A percentile compares a stretch with the other conserved stretches of the same genome.
Conservation (phyloP, 1,140 invertebrate genomes). For the Frieseomelitta varia region DNA sequence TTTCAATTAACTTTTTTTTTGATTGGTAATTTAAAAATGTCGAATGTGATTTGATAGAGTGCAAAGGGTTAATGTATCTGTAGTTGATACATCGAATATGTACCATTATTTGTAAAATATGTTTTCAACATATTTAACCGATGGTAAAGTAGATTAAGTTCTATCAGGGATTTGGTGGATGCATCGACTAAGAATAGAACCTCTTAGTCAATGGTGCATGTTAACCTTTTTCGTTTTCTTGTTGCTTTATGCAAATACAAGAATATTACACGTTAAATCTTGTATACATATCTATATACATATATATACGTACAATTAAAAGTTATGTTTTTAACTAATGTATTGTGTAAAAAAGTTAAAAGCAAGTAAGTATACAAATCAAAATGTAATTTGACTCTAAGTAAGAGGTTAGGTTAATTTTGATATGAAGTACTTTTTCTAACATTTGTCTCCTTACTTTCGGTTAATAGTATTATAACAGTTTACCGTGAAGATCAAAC, state of each 20-base stretch:
- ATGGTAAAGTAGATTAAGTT: neutral
- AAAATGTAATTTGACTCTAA: neutral
- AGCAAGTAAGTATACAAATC: slow-evolving; percentile 64
- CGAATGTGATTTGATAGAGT: neutral
- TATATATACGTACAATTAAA: neutral
- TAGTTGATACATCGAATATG: neutral
- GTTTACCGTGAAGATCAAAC: neutral
- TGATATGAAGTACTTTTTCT: neutral
- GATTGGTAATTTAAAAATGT: too few species aligned
- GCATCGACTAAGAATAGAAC: too few species aligned
- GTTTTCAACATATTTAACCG: neutral
- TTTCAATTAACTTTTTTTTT: too few species aligned
- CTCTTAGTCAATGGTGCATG: neutral
- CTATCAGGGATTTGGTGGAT: neutral
- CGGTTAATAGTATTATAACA: neutral
- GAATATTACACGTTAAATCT: neutral
- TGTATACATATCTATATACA: neutral
- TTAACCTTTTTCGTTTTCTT: neutral
- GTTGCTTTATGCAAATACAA: neutral
- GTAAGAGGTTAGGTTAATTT: slow-evolving; percentile 36
- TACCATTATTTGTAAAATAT: too few species aligned
- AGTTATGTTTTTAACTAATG: slow-evolving; percentile 69
- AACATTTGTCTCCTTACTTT: too few species aligned
- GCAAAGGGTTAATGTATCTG: neutral
- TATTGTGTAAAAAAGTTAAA: slow-evolving; percentile 67